phyloP scores from a whole-genome alignment of 2,113 vertebrate genomes.

The Dendrocopos noguchii region DNA sequence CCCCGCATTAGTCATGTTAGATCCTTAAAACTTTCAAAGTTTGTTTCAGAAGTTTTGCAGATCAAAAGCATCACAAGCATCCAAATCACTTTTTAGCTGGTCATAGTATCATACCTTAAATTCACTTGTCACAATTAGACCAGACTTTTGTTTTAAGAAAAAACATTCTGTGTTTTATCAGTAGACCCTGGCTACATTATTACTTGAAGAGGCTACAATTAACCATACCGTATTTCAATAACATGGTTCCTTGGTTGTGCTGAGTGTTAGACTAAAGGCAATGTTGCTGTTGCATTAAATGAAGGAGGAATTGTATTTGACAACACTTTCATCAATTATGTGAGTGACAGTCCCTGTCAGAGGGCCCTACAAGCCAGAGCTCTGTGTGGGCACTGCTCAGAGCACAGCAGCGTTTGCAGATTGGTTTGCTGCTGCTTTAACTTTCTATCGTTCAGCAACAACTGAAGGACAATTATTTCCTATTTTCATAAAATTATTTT shows the following conservation, averaged over 20 bases:
- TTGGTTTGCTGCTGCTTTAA: background rate
- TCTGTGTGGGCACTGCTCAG: fast-evolving
- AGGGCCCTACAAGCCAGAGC: background rate
- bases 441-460: background rate
- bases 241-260: background rate
- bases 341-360: too few relatives aligned
- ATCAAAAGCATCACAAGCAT: background rate
- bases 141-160: too few relatives aligned
- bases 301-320: background rate
- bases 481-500: background rate
- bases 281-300: background rate
- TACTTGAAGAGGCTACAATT: background rate
- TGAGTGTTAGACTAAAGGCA: background rate
- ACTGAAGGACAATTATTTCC: background rate
- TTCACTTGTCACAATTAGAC: background rate
- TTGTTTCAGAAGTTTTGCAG: background rate
- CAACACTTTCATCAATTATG: background rate
- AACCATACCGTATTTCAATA: background rate
- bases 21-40: background rate
- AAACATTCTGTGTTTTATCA: conserved; percentile 5
- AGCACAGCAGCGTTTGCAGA: fast-evolving
- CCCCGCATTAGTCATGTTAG: background rate
- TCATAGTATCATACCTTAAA: background rate
- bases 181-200: background rate
- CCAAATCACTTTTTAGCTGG: background rate